Percentiles rank a stretch among this genome's conserved stretches.
These are phyloP conservation scores for Poicephalus meyeri DNA, from an alignment of 2,113 vertebrate species.

Conservation along the genomic window DNA sequence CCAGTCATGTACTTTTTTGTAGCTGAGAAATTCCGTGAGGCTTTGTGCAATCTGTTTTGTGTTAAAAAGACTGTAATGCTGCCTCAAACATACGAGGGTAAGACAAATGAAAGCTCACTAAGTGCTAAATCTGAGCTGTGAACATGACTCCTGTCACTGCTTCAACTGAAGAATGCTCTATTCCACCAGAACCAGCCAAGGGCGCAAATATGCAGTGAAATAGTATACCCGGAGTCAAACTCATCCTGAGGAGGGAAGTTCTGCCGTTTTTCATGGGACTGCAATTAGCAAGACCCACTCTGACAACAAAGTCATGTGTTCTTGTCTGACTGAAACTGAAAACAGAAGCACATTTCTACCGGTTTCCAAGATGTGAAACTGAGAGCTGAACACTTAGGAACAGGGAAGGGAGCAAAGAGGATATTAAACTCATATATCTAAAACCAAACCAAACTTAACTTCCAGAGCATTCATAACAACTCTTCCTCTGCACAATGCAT, in stretches of 20 bases:
- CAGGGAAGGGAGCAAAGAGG: neutral
- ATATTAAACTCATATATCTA: neutral
- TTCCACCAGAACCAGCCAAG: neutral
- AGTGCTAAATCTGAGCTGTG: slow-evolving; percentile 93
- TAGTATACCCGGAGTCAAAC: neutral
- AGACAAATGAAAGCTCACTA: slow-evolving; percentile 91
- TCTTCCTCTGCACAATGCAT: neutral
- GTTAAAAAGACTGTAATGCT: slow-evolving; percentile 65
- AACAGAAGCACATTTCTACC: neutral
- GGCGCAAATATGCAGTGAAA: neutral
- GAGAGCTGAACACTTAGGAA: neutral
- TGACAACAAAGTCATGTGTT: neutral
- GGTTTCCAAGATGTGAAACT: neutral
- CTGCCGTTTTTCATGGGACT: neutral
- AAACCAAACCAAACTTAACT: neutral
- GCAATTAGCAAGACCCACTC: neutral
- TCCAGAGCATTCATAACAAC: neutral
- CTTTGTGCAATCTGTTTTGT: slow-evolving; percentile 82
- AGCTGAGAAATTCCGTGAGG: slow-evolving; percentile 92
- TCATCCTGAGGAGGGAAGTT: neutral
- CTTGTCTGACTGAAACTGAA: neutral
- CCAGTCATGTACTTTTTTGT: slow-evolving; percentile 94
- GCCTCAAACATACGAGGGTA: slow-evolving; percentile 84
- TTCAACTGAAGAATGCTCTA: fast-evolving
- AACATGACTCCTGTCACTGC: neutral